phyloP scores from a whole-genome alignment of 2,888 invertebrate species.

The Dryobota labecula region DNA sequence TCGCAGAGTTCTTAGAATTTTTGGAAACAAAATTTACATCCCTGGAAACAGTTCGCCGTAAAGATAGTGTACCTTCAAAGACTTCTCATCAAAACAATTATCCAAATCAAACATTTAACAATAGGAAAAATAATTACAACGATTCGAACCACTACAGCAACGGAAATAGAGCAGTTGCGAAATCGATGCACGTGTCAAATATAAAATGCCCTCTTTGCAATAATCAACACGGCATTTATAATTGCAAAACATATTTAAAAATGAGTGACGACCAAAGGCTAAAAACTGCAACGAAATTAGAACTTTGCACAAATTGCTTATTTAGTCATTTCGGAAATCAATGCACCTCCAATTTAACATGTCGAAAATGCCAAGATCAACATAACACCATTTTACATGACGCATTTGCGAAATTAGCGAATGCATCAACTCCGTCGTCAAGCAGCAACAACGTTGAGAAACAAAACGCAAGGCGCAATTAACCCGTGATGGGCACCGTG shows the following conservation, averaged over 20 bases:
- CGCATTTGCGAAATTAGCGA: not conserved
- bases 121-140: constrained; percentile 5
- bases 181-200: constrained; percentile 7
- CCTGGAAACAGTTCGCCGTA: constrained; percentile 1
- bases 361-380: constrained; percentile 2
- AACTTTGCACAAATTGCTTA: constrained; percentile 18
- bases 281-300: not conserved
- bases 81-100: not conserved
- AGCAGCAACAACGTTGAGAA: not conserved
- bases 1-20: too few relatives aligned
- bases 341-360: constrained; percentile 7
- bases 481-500: not conserved
- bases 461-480: not conserved
- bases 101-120: constrained; percentile 1
- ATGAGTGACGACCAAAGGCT: constrained; percentile 2
- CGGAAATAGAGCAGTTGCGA: not conserved
- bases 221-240: constrained; percentile 15
- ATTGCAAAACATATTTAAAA: constrained; percentile 11
- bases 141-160: not conserved
- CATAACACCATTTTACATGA: constrained; percentile 14
- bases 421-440: not conserved
- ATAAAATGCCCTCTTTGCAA: constrained; percentile 10
- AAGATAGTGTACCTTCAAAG: not conserved
- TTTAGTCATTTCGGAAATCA: constrained; percentile 1
- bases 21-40: constrained; percentile 10